A percentile compares a stretch with the other conserved stretches of the same genome.
Evolutionary conservation across 2,888 invertebrate genomes (phyloP).

Genomic region (Pachycephus smyrnensis): DNA sequence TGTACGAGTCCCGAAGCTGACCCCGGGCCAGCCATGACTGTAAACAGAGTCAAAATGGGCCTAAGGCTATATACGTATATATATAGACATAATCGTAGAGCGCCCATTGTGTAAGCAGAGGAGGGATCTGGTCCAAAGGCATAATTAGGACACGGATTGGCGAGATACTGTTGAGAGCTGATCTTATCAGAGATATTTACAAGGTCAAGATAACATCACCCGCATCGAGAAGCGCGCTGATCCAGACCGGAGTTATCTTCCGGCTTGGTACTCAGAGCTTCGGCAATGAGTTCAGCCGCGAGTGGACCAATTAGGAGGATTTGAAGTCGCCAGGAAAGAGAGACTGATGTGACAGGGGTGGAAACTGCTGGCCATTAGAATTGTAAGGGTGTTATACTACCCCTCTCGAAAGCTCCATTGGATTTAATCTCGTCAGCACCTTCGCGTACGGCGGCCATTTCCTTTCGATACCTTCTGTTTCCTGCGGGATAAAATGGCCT

Average conservation of each 20-base stretch:
- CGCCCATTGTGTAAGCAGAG: constrained; percentile 11
- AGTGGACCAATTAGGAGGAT: background rate
- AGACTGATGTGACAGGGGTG: background rate
- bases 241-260: constrained; percentile 13
- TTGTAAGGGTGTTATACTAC: background rate
- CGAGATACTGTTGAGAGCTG: constrained; percentile 24
- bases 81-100: background rate
- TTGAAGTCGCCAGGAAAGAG: background rate
- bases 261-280: background rate
- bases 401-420: background rate
- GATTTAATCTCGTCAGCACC: background rate
- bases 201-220: constrained; percentile 19
- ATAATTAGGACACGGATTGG: constrained; percentile 24
- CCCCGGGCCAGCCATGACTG: constrained; percentile 21
- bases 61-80: background rate
- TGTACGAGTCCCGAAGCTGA: constrained; percentile 13
- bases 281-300: background rate
- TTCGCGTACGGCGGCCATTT: background rate
- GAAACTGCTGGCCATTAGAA: background rate
- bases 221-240: constrained; percentile 8
- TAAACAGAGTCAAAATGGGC: constrained; percentile 19
- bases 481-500: constrained; percentile 13
- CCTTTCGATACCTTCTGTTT: constrained; percentile 17
- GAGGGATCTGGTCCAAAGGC: constrained; percentile 16
- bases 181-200: constrained; percentile 26